Conservation (phyloP, 1,140 invertebrate genomes). For the Macrobrachium nipponense region DNA sequence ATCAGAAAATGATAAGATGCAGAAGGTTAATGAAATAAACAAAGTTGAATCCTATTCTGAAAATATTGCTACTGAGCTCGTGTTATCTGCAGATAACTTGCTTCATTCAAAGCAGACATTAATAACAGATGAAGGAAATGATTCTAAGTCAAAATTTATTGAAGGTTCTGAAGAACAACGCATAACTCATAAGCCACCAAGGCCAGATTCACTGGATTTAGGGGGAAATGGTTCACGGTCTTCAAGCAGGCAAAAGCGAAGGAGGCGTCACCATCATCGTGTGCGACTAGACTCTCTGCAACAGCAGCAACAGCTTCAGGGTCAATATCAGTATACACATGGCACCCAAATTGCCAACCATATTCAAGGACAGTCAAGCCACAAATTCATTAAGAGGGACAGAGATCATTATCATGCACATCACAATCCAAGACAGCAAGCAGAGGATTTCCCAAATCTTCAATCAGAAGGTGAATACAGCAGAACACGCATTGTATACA, state of each 20-base stretch:
- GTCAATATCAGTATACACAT: slow-evolving; percentile 34
- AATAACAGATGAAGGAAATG: background rate
- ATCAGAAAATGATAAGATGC: background rate
- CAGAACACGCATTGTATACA: slow-evolving; percentile 38
- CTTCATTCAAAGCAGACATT: background rate
- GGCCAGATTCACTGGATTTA: slow-evolving; percentile 59
- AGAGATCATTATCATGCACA: slow-evolving; percentile 16
- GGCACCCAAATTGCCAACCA: slow-evolving; percentile 25
- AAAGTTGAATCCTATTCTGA: background rate
- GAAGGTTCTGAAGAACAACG: background rate
- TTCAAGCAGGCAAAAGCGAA: slow-evolving; percentile 52
- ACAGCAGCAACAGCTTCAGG: slow-evolving; percentile 26
- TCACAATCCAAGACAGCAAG: slow-evolving; percentile 8
- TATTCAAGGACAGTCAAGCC: slow-evolving; percentile 19
- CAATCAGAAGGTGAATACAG: slow-evolving; percentile 22
- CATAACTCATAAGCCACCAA: slow-evolving; percentile 32
- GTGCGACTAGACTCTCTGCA: slow-evolving; percentile 3
- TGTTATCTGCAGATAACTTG: too few relatives aligned
- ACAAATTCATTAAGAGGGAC: slow-evolving; percentile 38
- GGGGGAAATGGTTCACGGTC: slow-evolving; percentile 36
- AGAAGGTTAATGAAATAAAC: background rate
- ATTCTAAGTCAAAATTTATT: background rate
- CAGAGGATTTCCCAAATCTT: slow-evolving; percentile 28
- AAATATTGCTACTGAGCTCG: too few relatives aligned
- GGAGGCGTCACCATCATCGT: slow-evolving; percentile 37